Evolutionary conservation across 2,888 invertebrate genomes (phyloP), one percentile per base, ranked within the genome.

Genomic region (Spilarctia lutea): DNA sequence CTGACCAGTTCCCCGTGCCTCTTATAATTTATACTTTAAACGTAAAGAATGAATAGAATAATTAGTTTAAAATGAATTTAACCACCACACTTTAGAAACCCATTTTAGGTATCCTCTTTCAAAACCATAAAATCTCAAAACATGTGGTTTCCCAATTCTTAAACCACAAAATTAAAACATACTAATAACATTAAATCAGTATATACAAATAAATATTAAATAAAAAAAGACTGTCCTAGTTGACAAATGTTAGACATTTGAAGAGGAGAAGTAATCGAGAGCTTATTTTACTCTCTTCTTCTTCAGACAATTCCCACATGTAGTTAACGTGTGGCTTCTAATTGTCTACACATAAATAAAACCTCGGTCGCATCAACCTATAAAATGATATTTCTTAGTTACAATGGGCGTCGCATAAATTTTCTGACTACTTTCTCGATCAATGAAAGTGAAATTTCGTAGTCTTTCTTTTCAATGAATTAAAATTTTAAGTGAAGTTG

Each of bases 361-460:
- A 52, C 39, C 72, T 75, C 76, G 68, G 72, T 71, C 66, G 65
- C 63, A 73, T 35, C 63, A 79, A 76, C 76, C 79, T 75, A 79
- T 84, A 85, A 85, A 87, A 85, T 80, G 42, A 79, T 84, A 83
- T 82, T 80, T 83, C 81, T 85, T 75, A 81, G 78, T 83, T 79
- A 88, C 87, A 87, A 88, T 89, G 77, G 82, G 74, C 73, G 48
- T 75, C 78, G 81, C 85, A 89, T 89, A 88, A 84, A 89, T 87
- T 85, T 85, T 83, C 87, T 77, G 68, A 79, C 82, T 80, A 80
- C 90, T 90, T 90, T 90, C 89, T 82, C 86, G 78, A 81, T 86
- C 75, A 85, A 88, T 84, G 89, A 88, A 89, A 89, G 90, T 85
- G 82, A 84, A 83, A 80, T 86, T 85, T 87, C 82, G 83, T 63